These are phyloP conservation scores for Acrossocheilus wenchowensis DNA, from an alignment of 2,797 vertebrate species.

Conservation along the genomic window DNA sequence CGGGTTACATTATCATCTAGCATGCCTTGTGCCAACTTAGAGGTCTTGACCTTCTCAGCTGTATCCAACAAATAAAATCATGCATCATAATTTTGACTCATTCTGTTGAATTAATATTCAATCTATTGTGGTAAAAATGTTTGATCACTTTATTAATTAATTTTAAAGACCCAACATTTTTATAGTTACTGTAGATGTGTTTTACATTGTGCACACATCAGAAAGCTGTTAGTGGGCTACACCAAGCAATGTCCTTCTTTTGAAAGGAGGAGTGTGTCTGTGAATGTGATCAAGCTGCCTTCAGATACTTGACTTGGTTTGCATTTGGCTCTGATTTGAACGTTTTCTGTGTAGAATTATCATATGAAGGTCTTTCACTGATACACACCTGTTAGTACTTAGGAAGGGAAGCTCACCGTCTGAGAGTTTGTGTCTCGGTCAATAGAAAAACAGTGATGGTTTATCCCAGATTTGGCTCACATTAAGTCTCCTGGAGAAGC, in stretches of 20 bases:
- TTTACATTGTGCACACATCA: neutral
- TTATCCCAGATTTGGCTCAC: conserved; percentile 37
- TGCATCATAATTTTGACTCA: neutral
- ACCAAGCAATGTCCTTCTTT: neutral
- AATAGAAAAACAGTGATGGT: conserved; percentile 40
- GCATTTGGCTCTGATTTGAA: conserved; percentile 10
- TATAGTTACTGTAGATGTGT: neutral
- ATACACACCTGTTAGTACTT: conserved; percentile 46
- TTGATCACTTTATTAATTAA: neutral
- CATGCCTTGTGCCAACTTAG: too few species aligned
- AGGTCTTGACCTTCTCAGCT: neutral
- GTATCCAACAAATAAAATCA: neutral
- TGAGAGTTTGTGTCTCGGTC: conserved; percentile 43
- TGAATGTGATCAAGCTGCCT: neutral
- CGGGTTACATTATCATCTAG: neutral
- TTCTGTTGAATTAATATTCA: neutral
- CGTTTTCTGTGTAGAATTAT: conserved; percentile 42
- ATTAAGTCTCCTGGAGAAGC: conserved; percentile 4
- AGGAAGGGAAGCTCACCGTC: conserved; percentile 11
- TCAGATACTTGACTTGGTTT: conserved; percentile 12
- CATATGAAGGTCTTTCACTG: conserved; percentile 13
- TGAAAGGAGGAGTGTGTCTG: conserved; percentile 5
- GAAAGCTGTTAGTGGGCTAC: conserved; percentile 12
- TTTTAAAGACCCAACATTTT: neutral
- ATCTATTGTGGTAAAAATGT: neutral